Percentiles rank a stretch among this genome's conserved stretches.
phyloP scores from a whole-genome alignment of 2,113 vertebrate species.

The Amblyopsis rosae region DNA sequence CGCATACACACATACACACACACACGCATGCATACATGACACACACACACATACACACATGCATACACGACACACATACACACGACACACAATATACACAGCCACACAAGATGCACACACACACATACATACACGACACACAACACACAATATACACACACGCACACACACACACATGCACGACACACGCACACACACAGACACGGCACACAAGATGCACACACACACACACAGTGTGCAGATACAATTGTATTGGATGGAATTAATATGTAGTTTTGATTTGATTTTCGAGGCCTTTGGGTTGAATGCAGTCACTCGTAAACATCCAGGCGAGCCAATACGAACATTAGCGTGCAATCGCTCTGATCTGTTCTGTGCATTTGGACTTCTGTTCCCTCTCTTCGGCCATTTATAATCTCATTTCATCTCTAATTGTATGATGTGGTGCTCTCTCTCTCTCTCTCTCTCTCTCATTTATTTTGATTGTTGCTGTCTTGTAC shows the following conservation, averaged over 20 bases:
- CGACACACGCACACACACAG: too few relatives aligned
- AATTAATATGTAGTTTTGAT: slow-evolving; percentile 18
- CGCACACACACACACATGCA: too few relatives aligned
- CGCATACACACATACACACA: too few relatives aligned
- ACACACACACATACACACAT: too few relatives aligned
- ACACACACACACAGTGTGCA: not conserved
- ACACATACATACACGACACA: too few relatives aligned
- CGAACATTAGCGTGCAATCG: not conserved
- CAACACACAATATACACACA: too few relatives aligned
- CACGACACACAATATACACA: too few relatives aligned
- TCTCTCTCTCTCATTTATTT: slow-evolving; percentile 1
- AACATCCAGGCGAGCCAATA: not conserved
- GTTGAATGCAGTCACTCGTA: not conserved
- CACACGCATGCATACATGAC: too few relatives aligned
- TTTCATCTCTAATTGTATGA: slow-evolving; percentile 12
- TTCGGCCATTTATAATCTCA: slow-evolving; percentile 31
- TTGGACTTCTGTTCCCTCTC: slow-evolving; percentile 26
- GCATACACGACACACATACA: too few relatives aligned
- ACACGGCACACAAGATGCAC: too few relatives aligned
- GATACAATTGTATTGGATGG: slow-evolving; percentile 17
- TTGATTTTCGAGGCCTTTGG: not conserved
- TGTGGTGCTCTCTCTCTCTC: not conserved
- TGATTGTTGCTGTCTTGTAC: too few relatives aligned
- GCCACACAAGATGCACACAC: too few relatives aligned
- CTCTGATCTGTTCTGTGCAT: slow-evolving; percentile 42